phyloP scores from a whole-genome alignment of 1,140 invertebrate species.

The Onthophagus taurus region DNA sequence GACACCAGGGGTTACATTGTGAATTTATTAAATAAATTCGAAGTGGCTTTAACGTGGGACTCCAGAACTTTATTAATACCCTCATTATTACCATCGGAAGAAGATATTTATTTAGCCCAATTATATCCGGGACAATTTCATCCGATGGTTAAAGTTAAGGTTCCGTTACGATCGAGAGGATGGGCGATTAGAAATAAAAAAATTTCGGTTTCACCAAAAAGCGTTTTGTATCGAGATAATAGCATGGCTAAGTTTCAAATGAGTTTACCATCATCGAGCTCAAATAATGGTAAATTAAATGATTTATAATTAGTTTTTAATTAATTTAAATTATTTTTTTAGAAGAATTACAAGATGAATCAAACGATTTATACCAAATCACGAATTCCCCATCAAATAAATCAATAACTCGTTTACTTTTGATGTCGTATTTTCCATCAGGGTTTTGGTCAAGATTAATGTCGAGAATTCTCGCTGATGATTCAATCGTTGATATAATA shows the following conservation, averaged over 20 bases:
- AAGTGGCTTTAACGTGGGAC: slow-evolving; percentile 96
- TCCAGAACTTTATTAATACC: slow-evolving; percentile 79
- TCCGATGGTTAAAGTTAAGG: slow-evolving; percentile 42
- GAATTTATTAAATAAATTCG: slow-evolving; percentile 90
- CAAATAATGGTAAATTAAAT: slow-evolving; percentile 20
- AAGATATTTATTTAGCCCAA: slow-evolving; percentile 45
- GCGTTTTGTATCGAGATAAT: slow-evolving; percentile 34
- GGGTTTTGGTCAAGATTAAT: slow-evolving; percentile 97
- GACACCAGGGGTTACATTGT: slow-evolving; percentile 76
- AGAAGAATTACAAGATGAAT: slow-evolving; percentile 19
- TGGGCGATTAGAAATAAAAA: slow-evolving; percentile 56
- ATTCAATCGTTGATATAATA: slow-evolving; percentile 75
- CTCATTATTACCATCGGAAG: slow-evolving; percentile 77
- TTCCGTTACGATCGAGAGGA: slow-evolving; percentile 61
- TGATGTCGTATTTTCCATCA: slow-evolving; percentile 94
- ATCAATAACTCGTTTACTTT: slow-evolving; percentile 57
- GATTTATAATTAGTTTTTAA: neutral
- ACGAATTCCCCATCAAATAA: slow-evolving; percentile 26
- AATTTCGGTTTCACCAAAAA: slow-evolving; percentile 44
- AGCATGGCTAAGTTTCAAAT: slow-evolving; percentile 27
- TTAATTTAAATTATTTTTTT: slow-evolving; percentile 6
- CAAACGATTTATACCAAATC: slow-evolving; percentile 30
- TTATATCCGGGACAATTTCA: slow-evolving; percentile 31
- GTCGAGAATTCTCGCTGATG: slow-evolving; percentile 84
- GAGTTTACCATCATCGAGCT: slow-evolving; percentile 20